These are phyloP conservation scores for Mamestra configurata DNA, from an alignment of 1,140 invertebrate species.

Conservation along the genomic window DNA sequence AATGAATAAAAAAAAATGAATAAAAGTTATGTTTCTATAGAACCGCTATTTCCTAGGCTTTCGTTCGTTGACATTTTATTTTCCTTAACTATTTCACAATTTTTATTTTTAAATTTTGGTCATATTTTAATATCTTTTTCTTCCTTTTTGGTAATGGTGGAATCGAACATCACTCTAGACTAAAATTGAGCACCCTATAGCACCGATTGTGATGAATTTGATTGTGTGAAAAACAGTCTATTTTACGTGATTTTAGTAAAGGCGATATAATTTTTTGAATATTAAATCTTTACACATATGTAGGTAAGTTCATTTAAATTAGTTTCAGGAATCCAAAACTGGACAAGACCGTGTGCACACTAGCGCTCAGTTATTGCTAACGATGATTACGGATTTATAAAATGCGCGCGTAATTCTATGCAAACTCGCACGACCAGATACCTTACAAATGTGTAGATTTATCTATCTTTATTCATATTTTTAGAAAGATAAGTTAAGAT, in stretches of 20 bases:
- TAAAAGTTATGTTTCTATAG: too few relatives aligned
- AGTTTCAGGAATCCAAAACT: too few relatives aligned
- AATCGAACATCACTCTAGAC: slow-evolving; percentile 28
- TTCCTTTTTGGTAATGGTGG: not conserved
- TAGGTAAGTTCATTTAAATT: too few relatives aligned
- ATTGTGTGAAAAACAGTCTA: slow-evolving; percentile 46
- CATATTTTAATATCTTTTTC: not conserved
- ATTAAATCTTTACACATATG: not conserved
- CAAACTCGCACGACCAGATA: too few relatives aligned
- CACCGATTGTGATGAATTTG: slow-evolving; percentile 65
- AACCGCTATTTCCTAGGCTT: too few relatives aligned
- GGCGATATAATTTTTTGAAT: slow-evolving; percentile 15
- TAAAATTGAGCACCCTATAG: slow-evolving; percentile 69
- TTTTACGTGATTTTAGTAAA: slow-evolving; percentile 23
- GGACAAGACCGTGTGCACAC: not conserved
- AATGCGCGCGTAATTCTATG: not conserved
- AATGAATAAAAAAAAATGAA: too few relatives aligned
- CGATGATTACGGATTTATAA: not conserved
- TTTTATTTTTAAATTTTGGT: too few relatives aligned
- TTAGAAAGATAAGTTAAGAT: not conserved
- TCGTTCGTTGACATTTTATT: too few relatives aligned
- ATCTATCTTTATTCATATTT: too few relatives aligned
- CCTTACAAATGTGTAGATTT: too few relatives aligned
- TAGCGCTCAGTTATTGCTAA: not conserved
- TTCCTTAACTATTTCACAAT: too few relatives aligned